These are phyloP conservation scores for Eutrigla gurnardus DNA, from an alignment of 2,797 vertebrate species.

Conservation along the genomic window DNA sequence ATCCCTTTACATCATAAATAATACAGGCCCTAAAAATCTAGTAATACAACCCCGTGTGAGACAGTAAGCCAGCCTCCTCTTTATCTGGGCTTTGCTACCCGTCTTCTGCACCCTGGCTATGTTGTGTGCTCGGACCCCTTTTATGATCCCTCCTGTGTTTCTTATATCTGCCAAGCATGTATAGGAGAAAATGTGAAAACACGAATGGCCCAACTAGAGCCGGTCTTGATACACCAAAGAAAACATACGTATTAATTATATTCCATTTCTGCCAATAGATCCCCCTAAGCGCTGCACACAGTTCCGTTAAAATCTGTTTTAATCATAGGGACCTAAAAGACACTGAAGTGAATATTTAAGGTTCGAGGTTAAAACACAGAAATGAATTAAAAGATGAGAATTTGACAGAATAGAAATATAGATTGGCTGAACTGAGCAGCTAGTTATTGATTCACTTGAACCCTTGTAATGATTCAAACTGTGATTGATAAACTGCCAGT, in stretches of 20 bases:
- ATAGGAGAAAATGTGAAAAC: too few relatives aligned
- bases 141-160: neutral
- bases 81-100: slow-evolving; percentile 22
- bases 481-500: slow-evolving; percentile 38
- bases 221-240: too few relatives aligned
- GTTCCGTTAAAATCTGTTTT: neutral
- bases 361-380: neutral
- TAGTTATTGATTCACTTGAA: slow-evolving; percentile 41
- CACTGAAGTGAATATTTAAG: neutral
- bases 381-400: slow-evolving; percentile 3
- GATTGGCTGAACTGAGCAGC: slow-evolving; percentile 20
- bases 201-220: too few relatives aligned
- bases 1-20: slow-evolving; percentile 30
- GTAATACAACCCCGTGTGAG: slow-evolving; percentile 21
- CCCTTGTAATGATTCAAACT: slow-evolving; percentile 32
- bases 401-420: slow-evolving; percentile 16
- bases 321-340: neutral
- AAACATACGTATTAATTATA: too few relatives aligned
- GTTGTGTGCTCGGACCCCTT: neutral
- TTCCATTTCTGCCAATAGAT: too few relatives aligned
- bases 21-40: slow-evolving; percentile 27
- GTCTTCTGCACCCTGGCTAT: slow-evolving; percentile 11
- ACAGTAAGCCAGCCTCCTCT: slow-evolving; percentile 7
- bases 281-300: too few relatives aligned
- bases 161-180: too few relatives aligned